Conservation (phyloP, 2,113 vertebrate species). For the Lepisosteus osseus region DNA sequence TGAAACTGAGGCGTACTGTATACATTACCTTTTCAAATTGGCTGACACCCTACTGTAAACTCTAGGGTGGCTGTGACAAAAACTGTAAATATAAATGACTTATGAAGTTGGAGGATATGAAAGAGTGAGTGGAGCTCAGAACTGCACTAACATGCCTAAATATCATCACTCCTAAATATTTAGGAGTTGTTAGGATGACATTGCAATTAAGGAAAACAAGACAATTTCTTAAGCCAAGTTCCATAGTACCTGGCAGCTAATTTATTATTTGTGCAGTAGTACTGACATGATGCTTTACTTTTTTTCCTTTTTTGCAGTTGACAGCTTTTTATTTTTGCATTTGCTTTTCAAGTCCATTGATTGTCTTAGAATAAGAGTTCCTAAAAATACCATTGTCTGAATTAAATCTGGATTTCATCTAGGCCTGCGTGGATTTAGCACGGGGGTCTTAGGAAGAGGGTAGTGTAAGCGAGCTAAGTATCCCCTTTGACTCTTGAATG, state of each 20-base stretch:
- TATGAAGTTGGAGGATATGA: not conserved
- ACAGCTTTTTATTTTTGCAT: too few species aligned
- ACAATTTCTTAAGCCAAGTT: too few species aligned
- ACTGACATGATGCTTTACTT: not conserved
- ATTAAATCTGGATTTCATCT: too few species aligned
- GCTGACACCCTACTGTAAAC: not conserved
- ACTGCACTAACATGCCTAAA: not conserved
- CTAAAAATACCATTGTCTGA: too few species aligned
- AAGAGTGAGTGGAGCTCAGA: too few species aligned
- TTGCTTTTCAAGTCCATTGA: too few species aligned
- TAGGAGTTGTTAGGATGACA: not conserved
- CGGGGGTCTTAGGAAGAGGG: not conserved
- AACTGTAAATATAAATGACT: conserved; percentile 2
- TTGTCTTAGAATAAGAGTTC: not conserved
- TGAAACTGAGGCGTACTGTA: not conserved
- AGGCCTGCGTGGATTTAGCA: too few species aligned
- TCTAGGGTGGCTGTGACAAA: not conserved
- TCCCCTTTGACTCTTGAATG: too few species aligned
- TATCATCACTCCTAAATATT: not conserved
- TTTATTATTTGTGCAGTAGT: too few species aligned
- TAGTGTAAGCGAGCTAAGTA: conserved; percentile 10
- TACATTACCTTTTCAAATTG: not conserved
- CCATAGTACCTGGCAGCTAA: too few species aligned
- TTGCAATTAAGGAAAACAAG: too few species aligned
- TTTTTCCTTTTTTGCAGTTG: too few species aligned